Evolutionary conservation across 1,140 invertebrate genomes (phyloP).

Genomic region (Calephelis virginiensis): DNA sequence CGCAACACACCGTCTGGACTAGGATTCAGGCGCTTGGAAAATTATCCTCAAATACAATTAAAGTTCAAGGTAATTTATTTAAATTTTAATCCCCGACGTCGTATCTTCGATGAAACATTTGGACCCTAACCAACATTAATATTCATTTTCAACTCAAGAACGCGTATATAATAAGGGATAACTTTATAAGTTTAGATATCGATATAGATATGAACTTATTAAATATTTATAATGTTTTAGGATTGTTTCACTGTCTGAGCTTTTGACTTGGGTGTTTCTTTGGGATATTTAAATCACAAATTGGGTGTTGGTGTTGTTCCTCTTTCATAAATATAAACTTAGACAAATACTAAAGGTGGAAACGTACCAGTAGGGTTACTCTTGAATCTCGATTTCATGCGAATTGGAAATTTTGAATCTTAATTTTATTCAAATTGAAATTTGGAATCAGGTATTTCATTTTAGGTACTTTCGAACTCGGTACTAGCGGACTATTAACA

Average conservation of each 20-base stretch:
- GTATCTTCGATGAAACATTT: conserved; percentile 39
- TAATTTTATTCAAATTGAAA: too few relatives aligned
- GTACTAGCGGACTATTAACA: too few relatives aligned
- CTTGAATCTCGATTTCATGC: too few relatives aligned
- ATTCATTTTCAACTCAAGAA: conserved; percentile 18
- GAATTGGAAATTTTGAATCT: too few relatives aligned
- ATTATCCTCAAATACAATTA: conserved; percentile 76
- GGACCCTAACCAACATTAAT: conserved; percentile 22
- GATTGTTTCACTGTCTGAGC: background rate
- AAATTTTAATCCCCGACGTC: conserved; percentile 64
- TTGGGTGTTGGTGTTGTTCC: too few relatives aligned
- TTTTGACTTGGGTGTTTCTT: too few relatives aligned
- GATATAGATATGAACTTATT: background rate
- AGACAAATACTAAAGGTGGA: too few relatives aligned
- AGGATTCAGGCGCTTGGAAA: conserved; percentile 72
- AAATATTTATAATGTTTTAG: background rate
- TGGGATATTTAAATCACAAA: too few relatives aligned
- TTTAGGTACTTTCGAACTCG: too few relatives aligned
- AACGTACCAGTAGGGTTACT: too few relatives aligned
- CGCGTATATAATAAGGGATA: conserved; percentile 18
- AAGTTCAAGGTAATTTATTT: conserved; percentile 74
- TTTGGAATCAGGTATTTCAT: too few relatives aligned
- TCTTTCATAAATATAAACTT: too few relatives aligned
- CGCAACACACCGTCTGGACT: conserved; percentile 48
- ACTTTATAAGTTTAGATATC: conserved; percentile 6